Conservation (phyloP, 2,797 vertebrate species). For the Oryzias dopingdopingensis region DNA sequence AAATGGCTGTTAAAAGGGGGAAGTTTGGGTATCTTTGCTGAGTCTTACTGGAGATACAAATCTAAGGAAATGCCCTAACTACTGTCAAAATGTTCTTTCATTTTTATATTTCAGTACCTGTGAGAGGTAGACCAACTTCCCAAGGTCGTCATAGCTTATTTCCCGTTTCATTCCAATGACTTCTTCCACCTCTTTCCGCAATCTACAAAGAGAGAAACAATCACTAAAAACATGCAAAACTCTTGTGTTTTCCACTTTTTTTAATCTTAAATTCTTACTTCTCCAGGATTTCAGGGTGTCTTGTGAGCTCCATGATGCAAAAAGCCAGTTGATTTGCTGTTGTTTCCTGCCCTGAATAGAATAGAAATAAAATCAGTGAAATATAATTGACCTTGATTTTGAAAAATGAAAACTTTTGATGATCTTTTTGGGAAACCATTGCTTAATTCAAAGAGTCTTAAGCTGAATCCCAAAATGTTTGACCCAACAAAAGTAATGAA, state of each 20-base stretch:
- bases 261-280: slow-evolving; percentile 65
- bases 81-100: too few species aligned
- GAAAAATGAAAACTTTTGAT: too few species aligned
- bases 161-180: slow-evolving; percentile 86
- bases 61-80: too few species aligned
- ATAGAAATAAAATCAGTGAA: background rate
- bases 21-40: too few species aligned
- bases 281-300: slow-evolving; percentile 83
- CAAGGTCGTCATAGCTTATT: slow-evolving; percentile 85
- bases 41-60: too few species aligned
- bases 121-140: slow-evolving; percentile 83
- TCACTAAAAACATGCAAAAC: background rate
- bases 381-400: too few species aligned
- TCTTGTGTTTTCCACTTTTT: too few species aligned
- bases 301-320: slow-evolving; percentile 85
- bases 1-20: too few species aligned
- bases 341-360: slow-evolving; percentile 86
- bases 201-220: slow-evolving; percentile 60
- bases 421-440: too few species aligned
- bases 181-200: slow-evolving; percentile 85
- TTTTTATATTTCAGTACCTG: slow-evolving; percentile 73
- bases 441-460: too few species aligned
- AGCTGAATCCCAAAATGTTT: too few species aligned
- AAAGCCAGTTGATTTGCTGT: slow-evolving; percentile 88
- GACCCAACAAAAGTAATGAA: slow-evolving; percentile 8